Evolutionary conservation across 2,113 vertebrate genomes (phyloP), one percentile per base, ranked within the genome.

Genomic region (Blennius ocellaris): DNA sequence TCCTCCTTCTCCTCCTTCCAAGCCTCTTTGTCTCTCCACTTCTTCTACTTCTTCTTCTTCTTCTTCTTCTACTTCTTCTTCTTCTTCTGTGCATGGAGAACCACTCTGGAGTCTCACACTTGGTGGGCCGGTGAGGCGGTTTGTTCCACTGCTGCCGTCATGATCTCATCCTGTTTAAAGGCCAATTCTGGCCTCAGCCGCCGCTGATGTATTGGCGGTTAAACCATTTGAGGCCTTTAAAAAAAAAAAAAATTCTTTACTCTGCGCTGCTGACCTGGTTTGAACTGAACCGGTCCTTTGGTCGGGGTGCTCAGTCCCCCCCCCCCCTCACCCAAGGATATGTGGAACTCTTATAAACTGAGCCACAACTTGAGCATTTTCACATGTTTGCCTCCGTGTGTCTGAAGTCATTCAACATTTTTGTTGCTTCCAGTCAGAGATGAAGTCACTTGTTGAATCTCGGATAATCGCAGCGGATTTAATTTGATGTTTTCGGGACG

Each of bases 61-160:
- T 8, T 49, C 21, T 39, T 39, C 48, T 7, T 5, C 17, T 53
- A 8, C 45, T 30, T 30, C 21, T 79, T 7, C 69, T 41, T 69
- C 48, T 30, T 30, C 21, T 60, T 74, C 55, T 17, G 30, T 53
- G 43, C 43, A 49, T 36, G 7, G 57, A 44, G 37, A 45, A 11
- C 11, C 9, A 4, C 54, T 41, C 55, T 62, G 43, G 5, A 17
- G 39, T 71, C 48, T 61, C 66, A 17, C 56, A 36, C 48, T 54
- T 9, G 7, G 53, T 58, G 75, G 69, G 60, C 40, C 41, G 65
- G 61, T 88, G 85, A 92, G 78, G 81, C 61, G 82, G 76, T 92
- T 89, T 92, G 83, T 90, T 92, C 90, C 87, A 89, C 70, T 87
- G 76, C 82, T 69, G 47, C 0, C 6, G 57, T 76, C 76, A 90